Base-by-base conservation (phyloP, 1,140 invertebrate species). In the Drosophila sulfurigaster region DNA sequence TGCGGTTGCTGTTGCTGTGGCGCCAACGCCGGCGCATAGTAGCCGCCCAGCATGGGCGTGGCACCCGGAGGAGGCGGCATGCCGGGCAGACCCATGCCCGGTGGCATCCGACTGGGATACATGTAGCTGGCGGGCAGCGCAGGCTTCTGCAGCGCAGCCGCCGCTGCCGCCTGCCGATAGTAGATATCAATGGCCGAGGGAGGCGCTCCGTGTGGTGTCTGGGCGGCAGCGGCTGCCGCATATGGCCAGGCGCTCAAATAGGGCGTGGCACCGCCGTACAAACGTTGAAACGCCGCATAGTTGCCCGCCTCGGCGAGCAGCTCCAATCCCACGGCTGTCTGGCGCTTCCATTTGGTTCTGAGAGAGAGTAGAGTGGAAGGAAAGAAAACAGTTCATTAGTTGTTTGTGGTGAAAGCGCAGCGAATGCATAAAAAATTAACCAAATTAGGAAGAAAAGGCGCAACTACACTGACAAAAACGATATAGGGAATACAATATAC, bases 291-390 rank as follows among this genome's bases (percentile, higher is more conserved):
- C 1, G 98, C 98, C 0, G 98, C 98, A 93, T 98, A 98, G 94
- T 99, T 99, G 6, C 98, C 98, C 0, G 98, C 98, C 93, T 99
- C 99, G 1, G 98, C 97, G 57, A 99, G 93, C 28, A 99, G 94
- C 92, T 99, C 99, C 72, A 99, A 93, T 0, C 98, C 98, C 0
- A 99, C 98, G 0, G 98, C 98, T 5, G 98, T 99, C 93, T 99
- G 99, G 11, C 99, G 95, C 93, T 99, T 99, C 99, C 99, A 99
- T 94, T 99, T 99, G 87, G 99, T 99, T 94, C 98, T 99, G 35
- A 0, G 11, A 7, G 83, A 38, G 30, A 52, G 11, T 20, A 20
- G 32, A 62, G 49, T 59, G 5, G 6, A 32, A 15, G 28, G 32
- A 6, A 28, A 59, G 0, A 25, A 13, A 6, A 13, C 10, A 57